phyloP scores from a whole-genome alignment of 1,140 invertebrate genomes.

The Heliothis subflexa region DNA sequence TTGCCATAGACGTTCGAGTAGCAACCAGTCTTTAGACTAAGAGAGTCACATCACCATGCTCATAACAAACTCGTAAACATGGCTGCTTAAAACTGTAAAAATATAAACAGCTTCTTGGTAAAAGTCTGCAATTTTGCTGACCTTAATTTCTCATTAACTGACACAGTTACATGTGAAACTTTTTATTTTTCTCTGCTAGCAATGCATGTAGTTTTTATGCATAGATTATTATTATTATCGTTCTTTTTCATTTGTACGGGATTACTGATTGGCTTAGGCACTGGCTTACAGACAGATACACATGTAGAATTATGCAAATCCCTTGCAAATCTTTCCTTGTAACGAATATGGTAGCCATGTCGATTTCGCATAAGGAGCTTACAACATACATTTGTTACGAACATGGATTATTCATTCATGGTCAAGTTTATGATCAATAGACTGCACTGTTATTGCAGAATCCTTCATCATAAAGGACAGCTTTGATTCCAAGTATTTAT shows the following conservation, averaged over 20 bases:
- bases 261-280: slow-evolving; percentile 23
- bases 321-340: slow-evolving; percentile 44
- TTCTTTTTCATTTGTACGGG: slow-evolving; percentile 11
- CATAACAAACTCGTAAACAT: slow-evolving; percentile 13
- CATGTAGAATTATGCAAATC: slow-evolving; percentile 70
- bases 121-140: slow-evolving; percentile 27
- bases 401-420: slow-evolving; percentile 43
- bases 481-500: slow-evolving; percentile 10
- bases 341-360: slow-evolving; percentile 58
- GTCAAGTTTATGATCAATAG: slow-evolving; percentile 36
- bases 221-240: neutral
- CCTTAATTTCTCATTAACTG: slow-evolving; percentile 37
- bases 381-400: slow-evolving; percentile 45
- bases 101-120: slow-evolving; percentile 35
- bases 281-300: slow-evolving; percentile 48
- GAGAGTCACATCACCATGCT: neutral
- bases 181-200: neutral
- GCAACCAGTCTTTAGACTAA: neutral
- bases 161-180: slow-evolving; percentile 25
- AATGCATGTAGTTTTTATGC: neutral
- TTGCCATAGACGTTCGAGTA: neutral
- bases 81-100: slow-evolving; percentile 32
- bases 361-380: slow-evolving; percentile 55
- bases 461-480: slow-evolving; percentile 21
- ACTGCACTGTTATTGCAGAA: slow-evolving; percentile 18